Conservation (phyloP, 64 coral and sea anemone species). For the Stichodactyla mertensii region DNA sequence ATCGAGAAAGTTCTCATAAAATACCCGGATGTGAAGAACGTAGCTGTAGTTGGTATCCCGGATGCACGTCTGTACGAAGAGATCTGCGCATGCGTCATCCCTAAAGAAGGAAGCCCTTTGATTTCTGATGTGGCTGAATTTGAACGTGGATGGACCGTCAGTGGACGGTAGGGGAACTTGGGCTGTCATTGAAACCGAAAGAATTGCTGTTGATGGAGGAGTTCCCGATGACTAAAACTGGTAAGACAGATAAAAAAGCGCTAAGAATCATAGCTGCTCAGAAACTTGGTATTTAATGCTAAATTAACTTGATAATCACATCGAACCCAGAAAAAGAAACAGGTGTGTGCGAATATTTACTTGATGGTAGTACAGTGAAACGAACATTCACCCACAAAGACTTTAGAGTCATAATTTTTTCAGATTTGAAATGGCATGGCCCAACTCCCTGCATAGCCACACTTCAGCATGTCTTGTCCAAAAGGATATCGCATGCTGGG, state of each 20-base stretch:
- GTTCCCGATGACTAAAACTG: not conserved
- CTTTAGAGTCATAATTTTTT: no score
- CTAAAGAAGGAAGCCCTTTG: not conserved
- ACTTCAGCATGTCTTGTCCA: no score
- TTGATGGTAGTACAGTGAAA: no score
- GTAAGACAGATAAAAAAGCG: not conserved
- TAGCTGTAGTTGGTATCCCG: not conserved
- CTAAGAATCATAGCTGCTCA: not conserved
- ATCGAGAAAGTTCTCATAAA: not conserved
- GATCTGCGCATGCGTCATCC: slow-evolving; percentile 31
- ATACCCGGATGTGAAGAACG: not conserved
- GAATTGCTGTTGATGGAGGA: not conserved
- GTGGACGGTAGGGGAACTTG: not conserved
- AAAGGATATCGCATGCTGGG: no score
- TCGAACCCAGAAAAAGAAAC: no score
- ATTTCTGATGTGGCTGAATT: not conserved
- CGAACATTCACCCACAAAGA: no score
- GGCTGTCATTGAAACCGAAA: not conserved
- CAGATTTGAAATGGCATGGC: no score
- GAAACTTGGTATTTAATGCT: not conserved
- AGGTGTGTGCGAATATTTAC: no score
- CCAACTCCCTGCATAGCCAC: no score
- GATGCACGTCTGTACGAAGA: not conserved
- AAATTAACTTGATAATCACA: no score
- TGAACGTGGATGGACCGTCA: not conserved